Conservation (phyloP, 1,140 invertebrate species). For the Venturia canescens region DNA sequence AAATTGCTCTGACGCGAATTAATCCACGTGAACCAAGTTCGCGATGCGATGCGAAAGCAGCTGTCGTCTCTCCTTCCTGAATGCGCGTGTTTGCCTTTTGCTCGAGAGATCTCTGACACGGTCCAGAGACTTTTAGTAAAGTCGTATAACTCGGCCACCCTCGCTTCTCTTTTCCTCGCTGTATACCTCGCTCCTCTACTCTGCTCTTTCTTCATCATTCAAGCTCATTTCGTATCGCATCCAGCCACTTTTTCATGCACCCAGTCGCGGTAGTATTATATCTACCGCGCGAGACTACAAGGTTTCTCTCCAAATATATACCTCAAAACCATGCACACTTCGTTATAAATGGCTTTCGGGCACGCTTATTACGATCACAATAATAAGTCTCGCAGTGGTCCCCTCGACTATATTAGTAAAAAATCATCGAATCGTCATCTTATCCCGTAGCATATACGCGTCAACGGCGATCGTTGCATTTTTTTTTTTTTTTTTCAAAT, state of each 20-base stretch:
- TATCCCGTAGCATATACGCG: no score
- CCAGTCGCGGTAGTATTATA: no score
- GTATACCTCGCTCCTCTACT: slow-evolving; percentile 11
- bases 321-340: background rate
- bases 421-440: background rate
- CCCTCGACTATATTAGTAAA: no score
- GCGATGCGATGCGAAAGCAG: slow-evolving; percentile 26
- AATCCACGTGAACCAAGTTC: slow-evolving; percentile 26
- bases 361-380: slow-evolving; percentile 14
- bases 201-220: background rate
- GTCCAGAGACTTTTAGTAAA: slow-evolving; percentile 28
- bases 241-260: background rate
- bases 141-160: slow-evolving; percentile 39
- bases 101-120: slow-evolving; percentile 26
- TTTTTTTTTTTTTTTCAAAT: no score
- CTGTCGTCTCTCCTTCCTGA: slow-evolving; percentile 36
- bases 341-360: background rate
- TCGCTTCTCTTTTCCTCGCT: slow-evolving; percentile 20
- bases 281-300: background rate
- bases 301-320: background rate
- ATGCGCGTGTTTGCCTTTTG: slow-evolving; percentile 20
- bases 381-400: slow-evolving; percentile 29
- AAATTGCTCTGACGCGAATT: slow-evolving; percentile 32
- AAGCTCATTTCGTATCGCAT: slow-evolving; percentile 30
- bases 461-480: no score